A percentile compares a stretch with the other conserved stretches of the same genome.
These are phyloP conservation scores for Stenodera caucasica DNA, from an alignment of 2,888 invertebrate genomes.

Conservation along the genomic window DNA sequence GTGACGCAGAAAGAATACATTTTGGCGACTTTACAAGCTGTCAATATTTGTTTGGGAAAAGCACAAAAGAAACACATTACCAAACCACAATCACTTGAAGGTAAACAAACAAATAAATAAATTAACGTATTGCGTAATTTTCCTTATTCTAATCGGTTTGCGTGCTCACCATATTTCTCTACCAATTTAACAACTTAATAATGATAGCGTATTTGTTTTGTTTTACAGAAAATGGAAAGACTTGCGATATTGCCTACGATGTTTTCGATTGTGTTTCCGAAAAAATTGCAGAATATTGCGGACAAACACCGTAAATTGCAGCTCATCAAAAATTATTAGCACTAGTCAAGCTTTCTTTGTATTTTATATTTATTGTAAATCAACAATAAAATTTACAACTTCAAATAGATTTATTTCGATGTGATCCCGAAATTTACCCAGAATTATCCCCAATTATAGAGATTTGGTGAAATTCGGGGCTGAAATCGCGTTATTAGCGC, in stretches of 20 bases:
- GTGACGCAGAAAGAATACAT: constrained; percentile 76
- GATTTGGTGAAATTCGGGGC: no score
- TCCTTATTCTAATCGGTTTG: no score
- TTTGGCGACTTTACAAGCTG: constrained; percentile 72
- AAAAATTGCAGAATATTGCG: constrained; percentile 74
- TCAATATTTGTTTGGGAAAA: constrained; percentile 66
- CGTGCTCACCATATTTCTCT: no score
- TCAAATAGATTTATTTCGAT: no score
- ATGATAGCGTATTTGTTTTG: not conserved
- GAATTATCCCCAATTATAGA: no score
- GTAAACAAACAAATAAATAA: no score
- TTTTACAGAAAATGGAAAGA: constrained; percentile 65
- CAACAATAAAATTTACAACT: no score
- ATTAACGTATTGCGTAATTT: no score
- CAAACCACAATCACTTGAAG: constrained; percentile 43
- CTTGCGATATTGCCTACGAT: constrained; percentile 76
- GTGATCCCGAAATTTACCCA: no score
- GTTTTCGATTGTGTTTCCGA: constrained; percentile 80
- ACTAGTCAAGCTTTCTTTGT: constrained; percentile 8
- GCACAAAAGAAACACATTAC: constrained; percentile 55
- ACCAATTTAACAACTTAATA: not conserved
- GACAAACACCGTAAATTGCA: constrained; percentile 53
- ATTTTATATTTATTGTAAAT: no score
- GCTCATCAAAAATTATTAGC: not conserved
- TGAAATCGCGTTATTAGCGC: no score